Evolutionary conservation across 2,888 invertebrate genomes (phyloP), one percentile per base, ranked within the genome.

Genomic region (Anthophora plumipes): DNA sequence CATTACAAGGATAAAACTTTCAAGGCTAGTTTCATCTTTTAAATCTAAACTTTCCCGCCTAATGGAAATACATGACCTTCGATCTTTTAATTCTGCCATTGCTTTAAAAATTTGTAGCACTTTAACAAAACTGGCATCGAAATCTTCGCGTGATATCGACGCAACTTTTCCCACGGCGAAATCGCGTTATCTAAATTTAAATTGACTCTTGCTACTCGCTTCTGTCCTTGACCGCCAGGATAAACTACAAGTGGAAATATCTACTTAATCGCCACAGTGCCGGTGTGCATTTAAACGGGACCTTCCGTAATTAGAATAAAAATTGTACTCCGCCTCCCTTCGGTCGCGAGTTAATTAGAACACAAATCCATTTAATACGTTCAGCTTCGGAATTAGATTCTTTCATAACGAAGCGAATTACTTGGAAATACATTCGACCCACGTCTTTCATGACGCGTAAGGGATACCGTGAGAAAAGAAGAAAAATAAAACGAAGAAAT

Each of bases 291-390:
- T 75, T 22, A 20, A 74, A 73, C 73, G 20, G 64, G 7, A 20
- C 11, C 14, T 66, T 43, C 14, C 9, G 41, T 43, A 78, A 78
- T 78, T 68, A 57, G 61, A 50, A 77, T 48, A 67, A 77, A 77
- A 52, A 61, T 31, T 55, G 31, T 1, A 14, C 0, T 41, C 20
- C 31, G 31, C 31, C n/a, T n/a, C 25, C 20, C n/a, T 55, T 41
- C 9, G 7, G 7, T 6, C 43, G 14, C 4, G 17, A 8, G 48
- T 20, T 68, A 77, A 77, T 77, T 77, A 67, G 31, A 43, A 48
- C 25, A 54, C 39, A 43, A 39, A 50, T 22, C 37, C 48, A 48
- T 57, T 77, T 67, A 61, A 57, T 50, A n/a, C 31, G 8, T 7
- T 4, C 4, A 20, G 2, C 1, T n/a, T 1, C 4, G 48, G 41